Base-by-base conservation (phyloP, 2,888 invertebrate genomes). In the Urechis unicinctus region DNA sequence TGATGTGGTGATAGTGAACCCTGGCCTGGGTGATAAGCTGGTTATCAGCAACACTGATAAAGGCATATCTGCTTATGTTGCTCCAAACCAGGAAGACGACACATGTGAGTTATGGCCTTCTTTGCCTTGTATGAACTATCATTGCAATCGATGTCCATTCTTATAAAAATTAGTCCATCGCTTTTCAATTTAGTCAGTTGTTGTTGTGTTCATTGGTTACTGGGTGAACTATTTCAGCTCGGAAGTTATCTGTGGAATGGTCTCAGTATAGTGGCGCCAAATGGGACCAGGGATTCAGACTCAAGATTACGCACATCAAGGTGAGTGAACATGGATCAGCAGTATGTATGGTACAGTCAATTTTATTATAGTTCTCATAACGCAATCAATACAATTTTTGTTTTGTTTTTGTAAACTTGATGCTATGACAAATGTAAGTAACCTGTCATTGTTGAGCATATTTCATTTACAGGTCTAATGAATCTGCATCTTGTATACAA, bases 351-450 rank as follows among this genome's bases (percentile, higher is more conserved):
- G 9, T 50, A 5, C 52, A 5, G 4, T 6, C 3, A 13, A 30
- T 50, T 50, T 30, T 24, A 46, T 29, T 28, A 29, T 31, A 42
- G 25, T 52, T 25, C 25, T 46, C 26, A 22, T 26, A n/a, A 36
- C 61, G 63, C 45, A 51, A 2, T 41, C 61, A 36, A 49, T 24
- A 9, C 88, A 89, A 81, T 84, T 90, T 66, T 83, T 88, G 13
- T 98, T 97, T 97, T 97, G 98, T 80, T 88, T 84, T 96, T 76
- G 87, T 90, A 25, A 85, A 85, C 17, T 90, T 95, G 46, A 86
- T 93, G 85, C 87, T 88, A n/a, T 0, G 89, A 91, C 61, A 93
- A 88, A 29, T 73, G 85, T 58, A 83, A 85, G 59, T 85, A 90
- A 66, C 87, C 91, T 0, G 93, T 98, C 48, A 73, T 92, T 6